A percentile compares a stretch with the other conserved stretches of the same genome.
Conservation (phyloP, 2,113 vertebrate genomes). For the Ploceus nigricollis region DNA sequence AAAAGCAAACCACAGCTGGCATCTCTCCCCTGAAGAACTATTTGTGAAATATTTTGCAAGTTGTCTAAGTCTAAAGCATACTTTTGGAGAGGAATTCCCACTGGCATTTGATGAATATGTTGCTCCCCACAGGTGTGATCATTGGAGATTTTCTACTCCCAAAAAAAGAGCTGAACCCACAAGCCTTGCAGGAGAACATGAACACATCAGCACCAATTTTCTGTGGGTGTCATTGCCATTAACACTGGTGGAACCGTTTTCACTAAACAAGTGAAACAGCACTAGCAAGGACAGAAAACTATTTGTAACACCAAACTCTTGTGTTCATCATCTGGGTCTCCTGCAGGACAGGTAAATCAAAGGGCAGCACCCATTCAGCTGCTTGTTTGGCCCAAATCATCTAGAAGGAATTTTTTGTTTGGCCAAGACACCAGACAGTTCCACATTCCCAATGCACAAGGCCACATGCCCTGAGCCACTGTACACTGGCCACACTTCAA, state of each 20-base stretch:
- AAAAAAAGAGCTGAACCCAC: not conserved
- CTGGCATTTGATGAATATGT: not conserved
- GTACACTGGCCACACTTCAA: not conserved
- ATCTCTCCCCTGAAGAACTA: not conserved
- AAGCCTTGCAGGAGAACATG: not conserved
- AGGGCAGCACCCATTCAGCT: not conserved
- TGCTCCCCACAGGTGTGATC: not conserved
- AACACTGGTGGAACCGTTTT: not conserved
- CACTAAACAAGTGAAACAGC: not conserved
- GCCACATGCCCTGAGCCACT: not conserved
- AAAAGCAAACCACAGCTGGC: not conserved
- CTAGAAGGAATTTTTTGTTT: not conserved
- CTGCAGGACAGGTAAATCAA: not conserved
- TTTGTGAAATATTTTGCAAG: not conserved
- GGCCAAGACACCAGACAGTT: not conserved
- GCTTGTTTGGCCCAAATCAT: not conserved
- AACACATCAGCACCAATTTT: not conserved
- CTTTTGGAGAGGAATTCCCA: not conserved
- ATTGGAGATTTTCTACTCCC: not conserved
- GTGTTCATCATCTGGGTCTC: not conserved
- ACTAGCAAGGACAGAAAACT: not conserved
- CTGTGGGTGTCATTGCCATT: not conserved
- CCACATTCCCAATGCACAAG: not conserved
- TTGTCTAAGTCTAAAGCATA: not conserved
- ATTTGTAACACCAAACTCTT: not conserved